Base-by-base conservation (phyloP, 2,888 invertebrate genomes). In the Unio delphinus region DNA sequence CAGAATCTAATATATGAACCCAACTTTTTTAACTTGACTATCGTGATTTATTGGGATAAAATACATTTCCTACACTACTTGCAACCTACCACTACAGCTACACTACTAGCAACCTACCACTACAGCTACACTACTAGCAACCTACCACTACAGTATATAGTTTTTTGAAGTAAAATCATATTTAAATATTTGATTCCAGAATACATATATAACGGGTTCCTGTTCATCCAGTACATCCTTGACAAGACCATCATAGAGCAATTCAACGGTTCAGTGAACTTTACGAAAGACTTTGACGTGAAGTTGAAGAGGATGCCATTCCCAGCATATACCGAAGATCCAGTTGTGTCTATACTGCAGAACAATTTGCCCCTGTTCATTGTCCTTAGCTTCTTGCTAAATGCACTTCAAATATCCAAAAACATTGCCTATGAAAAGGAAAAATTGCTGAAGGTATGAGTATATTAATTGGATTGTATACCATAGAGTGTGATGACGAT, bases 331-430 rank as follows among this genome's bases (percentile, higher is more conserved):
- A 89, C 93, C 0, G 90, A 92, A 34, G 96, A 96, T 88, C 88
- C 92, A 0, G 92, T 95, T 28, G 89, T 95, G 1, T 90, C 92
- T 55, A 93, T 93, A 0, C 87, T 96, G 60, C 92, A 93, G 84
- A 88, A 91, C 17, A 92, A 94, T 80, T 92, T 96, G 70, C 94
- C 96, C 0, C 91, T 95, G 77, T 93, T 96, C 64, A 91, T 96
- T 34, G 91, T 95, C 90, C 91, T 96, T n/a, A 94, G 95, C 86
- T 96, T 95, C 85, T 93, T 95, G 67, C 95, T 95, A 87, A 93
- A 94, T 0, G 94, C 94, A 67, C 93, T 95, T 23, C 95, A 94
- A 83, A 94, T 94, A 56, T 93, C 94, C 1, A 94, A 94, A 89
- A 93, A 92, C 62, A 92, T 95, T 54, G 93, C 94, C 0, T 91